Conservation (phyloP, 2,888 invertebrate species). For the Phengaris arion region DNA sequence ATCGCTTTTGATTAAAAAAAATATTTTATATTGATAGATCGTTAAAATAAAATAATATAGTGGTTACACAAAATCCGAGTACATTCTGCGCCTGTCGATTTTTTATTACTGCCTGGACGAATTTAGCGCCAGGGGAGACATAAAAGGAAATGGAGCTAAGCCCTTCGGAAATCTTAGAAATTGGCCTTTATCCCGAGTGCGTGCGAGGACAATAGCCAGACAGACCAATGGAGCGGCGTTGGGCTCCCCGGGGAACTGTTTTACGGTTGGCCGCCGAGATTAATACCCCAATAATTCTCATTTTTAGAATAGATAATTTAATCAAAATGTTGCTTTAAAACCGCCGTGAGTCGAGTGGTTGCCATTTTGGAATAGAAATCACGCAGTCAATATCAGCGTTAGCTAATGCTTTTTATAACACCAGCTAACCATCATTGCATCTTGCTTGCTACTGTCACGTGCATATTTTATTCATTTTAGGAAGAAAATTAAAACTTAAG, state of each 20-base stretch:
- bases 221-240: constrained; percentile 68
- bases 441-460: background rate
- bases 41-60: background rate
- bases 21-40: too few species aligned
- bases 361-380: background rate
- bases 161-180: constrained; percentile 79
- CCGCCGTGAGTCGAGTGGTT: background rate
- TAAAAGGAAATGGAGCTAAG: constrained; percentile 79
- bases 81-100: constrained; percentile 71
- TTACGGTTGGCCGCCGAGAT: constrained; percentile 69
- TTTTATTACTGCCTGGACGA: constrained; percentile 78
- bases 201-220: constrained; percentile 72
- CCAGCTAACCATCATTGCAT: background rate
- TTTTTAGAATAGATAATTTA: constrained; percentile 58
- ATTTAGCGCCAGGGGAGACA: constrained; percentile 78
- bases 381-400: background rate
- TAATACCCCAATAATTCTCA: constrained; percentile 63
- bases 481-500: too few species aligned
- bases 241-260: constrained; percentile 66
- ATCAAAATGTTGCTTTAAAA: constrained; percentile 24
- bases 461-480: too few species aligned
- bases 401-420: too few species aligned
- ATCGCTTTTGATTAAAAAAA: too few species aligned
- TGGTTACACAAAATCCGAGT: constrained; percentile 42
- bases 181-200: constrained; percentile 73